Evolutionary conservation across 2,888 invertebrate genomes (phyloP).

Genomic region (Melanostoma scalare): DNA sequence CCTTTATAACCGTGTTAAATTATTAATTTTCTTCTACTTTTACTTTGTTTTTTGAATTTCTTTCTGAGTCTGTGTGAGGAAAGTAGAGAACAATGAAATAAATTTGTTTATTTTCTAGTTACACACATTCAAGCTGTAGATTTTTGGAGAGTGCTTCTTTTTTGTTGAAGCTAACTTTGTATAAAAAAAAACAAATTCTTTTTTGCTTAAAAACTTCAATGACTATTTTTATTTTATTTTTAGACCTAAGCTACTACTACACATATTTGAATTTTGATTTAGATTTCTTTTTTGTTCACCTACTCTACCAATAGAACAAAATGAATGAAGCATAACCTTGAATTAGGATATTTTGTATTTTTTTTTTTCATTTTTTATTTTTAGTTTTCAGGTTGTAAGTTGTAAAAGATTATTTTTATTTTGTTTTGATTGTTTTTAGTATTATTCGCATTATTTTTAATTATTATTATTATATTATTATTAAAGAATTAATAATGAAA

Average conservation of each 20-base stretch:
- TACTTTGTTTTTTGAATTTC: slow-evolving; percentile 32
- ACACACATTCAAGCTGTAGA: slow-evolving; percentile 55
- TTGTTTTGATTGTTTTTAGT: slow-evolving; percentile 74
- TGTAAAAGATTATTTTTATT: slow-evolving; percentile 72
- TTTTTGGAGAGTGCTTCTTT: slow-evolving; percentile 61
- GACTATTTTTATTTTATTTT: slow-evolving; percentile 47
- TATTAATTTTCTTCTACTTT: slow-evolving; percentile 51
- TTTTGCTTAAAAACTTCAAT: slow-evolving; percentile 55
- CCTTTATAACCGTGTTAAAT: slow-evolving; percentile 57
- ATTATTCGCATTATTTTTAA: slow-evolving; percentile 74
- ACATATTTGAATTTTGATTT: slow-evolving; percentile 2
- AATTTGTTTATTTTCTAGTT: slow-evolving; percentile 33
- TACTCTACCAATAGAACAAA: slow-evolving; percentile 37
- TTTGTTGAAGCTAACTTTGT: slow-evolving; percentile 68
- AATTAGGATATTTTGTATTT: slow-evolving; percentile 55
- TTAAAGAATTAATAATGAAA: slow-evolving; percentile 74
- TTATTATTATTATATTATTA: slow-evolving; percentile 71
- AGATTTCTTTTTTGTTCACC: slow-evolving; percentile 43
- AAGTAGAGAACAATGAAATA: slow-evolving; percentile 23
- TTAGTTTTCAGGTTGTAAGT: slow-evolving; percentile 65
- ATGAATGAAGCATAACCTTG: slow-evolving; percentile 57
- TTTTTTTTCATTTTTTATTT: slow-evolving; percentile 59
- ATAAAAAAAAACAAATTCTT: slow-evolving; percentile 42
- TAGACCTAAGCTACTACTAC: neutral
- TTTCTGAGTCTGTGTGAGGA: slow-evolving; percentile 35